Base-by-base conservation (phyloP, 2,888 invertebrate species). In the Phortica okadai region DNA sequence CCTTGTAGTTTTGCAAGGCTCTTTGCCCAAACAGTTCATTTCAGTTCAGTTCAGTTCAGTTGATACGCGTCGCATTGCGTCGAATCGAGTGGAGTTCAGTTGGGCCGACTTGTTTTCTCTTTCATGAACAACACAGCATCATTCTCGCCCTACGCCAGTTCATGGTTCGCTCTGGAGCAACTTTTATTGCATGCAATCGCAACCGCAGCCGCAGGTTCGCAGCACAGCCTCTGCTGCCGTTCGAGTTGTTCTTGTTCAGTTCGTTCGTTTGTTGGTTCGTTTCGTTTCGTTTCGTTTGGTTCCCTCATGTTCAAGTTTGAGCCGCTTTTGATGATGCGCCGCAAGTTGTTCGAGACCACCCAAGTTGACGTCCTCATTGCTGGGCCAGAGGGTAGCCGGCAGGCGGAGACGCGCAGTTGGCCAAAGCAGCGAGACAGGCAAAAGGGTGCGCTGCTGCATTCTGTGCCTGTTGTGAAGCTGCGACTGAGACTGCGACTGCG, bases 311-410 rank as follows among this genome's bases (percentile, higher is more conserved):
- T 90, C 86, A 87, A 84, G 89, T 90, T 90, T 85, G 85, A 85
- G 80, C 82, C 77, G 81, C 82, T 87, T 89, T 90, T 90, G 89
- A 90, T 87, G 90, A 88, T 88, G 86, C 85, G 90, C 89, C 89
- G 89, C 89, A 80, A 81, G 84, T 87, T 84, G 89, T 90, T 90
- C 90, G 89, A 90, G 89, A 90, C 89, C 89, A 90, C 89, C 89
- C 89, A 90, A 89, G 89, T 86, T 77, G 90, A 86, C 79, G 87
- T 80, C 74, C 81, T 75, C 79, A 80, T 80, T 56, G 70, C 77
- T 80, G 78, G 77, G 82, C 80, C 81, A 82, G 81, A 79, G 74
- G 58, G 73, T 50, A 76, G n/a, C 41, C n/a, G 64, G 42, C 74
- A 62, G 16, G 21, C 25, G 50, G 25, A 62, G 73, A n/a, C n/a